Base-by-base conservation (phyloP, 2,888 invertebrate genomes). In the Plutella xylostella region DNA sequence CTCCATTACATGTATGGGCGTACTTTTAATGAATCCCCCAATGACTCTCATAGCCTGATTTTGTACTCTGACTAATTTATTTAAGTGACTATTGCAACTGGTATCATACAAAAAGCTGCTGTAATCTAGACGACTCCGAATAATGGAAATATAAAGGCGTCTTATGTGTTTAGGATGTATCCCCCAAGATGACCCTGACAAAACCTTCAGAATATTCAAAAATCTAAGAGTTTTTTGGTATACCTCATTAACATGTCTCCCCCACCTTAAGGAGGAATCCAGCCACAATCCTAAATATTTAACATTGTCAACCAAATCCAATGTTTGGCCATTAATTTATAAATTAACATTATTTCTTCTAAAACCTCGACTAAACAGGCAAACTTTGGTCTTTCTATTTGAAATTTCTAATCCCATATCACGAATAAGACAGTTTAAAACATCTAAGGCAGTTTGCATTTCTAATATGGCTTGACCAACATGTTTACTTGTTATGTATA, bases 1-100 rank as follows among this genome's bases (percentile, higher is more conserved):
- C 19, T 46, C 46, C 42, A 46, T 46, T 9, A 42, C 43, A 22
- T 46, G 46, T n/a, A 43, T 42, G 4, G 46, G 42, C 2, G 46
- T 46, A 31, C 21, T 20, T 18, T 21, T 25, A 19, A 45, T 46
- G 19, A 43, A 46, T 11, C 46, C 43, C 2, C 46, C 46, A 5
- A 38, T 22, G 20, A 46, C 28, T 42, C 46, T 35, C 42, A 46
- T 15, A 1, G 46, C 19, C 15, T 37, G 37, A 46, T 46, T 46
- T 38, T 46, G 46, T 12, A 46, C 22, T 42, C 14, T 46, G 21
- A 42, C 38, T 1, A 46, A 21, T 37, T 42, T 42, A 11, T 37
- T 2, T 1, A 42, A 6, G 15, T 42, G 28, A 1, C 17, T 20
- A 1, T 35, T 21, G 15, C 37, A 25, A 37, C 20, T 11, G n/a